Evolutionary conservation across 2,888 invertebrate genomes (phyloP), one percentile per base, ranked within the genome.

Genomic region (Drosophila testacea): DNA sequence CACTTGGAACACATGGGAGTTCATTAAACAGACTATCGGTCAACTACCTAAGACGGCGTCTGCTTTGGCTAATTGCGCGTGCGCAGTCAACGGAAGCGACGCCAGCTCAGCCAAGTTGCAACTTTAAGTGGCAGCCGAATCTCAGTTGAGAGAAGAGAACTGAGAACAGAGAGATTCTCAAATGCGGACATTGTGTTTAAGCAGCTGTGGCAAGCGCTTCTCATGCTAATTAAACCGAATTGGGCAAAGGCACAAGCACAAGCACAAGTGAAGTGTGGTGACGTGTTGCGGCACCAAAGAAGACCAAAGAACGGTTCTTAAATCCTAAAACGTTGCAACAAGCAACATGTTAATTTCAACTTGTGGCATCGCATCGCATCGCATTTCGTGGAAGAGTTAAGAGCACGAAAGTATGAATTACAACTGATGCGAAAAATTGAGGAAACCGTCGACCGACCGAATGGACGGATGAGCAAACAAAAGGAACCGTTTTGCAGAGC

Each of bases 341-440:
- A 65, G 70, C 88, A 83, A 86, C 83, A 85, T 86, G 89, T 86
- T 88, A 88, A 86, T 88, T 88, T 87, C 41, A 83, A 79, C 67
- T 82, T 65, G 59, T 68, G 83, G 69, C 77, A 74, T 73, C 79
- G 70, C 79, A 81, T 83, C 88, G 69, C 77, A 74, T 73, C 79
- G 70, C 79, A 81, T 83, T 86, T 86, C 89, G 89, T 86, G 85
- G 85, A 86, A 86, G 84, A 82, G 78, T 80, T 72, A 72, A 74
- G 63, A 75, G 65, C 83, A 83, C 62, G 77, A 79, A 84, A 81
- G 89, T 81, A 87, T 86, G 86, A 89, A 87, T 87, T 87, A 87
- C 86, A 87, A 87, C 88, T 87, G 86, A 87, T 89, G 86, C 86
- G 86, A 68, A 85, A 89, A 89, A 89, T 89, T 89, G 85, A 79